Conservation (phyloP, 2,113 vertebrate species). For the Nanorana parkeri region DNA sequence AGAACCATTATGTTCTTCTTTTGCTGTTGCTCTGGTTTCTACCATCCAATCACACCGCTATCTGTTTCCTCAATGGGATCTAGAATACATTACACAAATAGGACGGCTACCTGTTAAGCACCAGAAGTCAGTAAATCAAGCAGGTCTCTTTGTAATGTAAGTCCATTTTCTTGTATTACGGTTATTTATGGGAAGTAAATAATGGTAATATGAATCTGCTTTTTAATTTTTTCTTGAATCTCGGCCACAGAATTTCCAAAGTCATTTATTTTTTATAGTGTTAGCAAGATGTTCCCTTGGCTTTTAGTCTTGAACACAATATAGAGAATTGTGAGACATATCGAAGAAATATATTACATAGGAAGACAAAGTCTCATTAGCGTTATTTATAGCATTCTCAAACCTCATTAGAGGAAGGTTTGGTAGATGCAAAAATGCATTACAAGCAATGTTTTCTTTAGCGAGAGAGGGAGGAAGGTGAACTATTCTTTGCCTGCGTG, state of each 20-base stretch:
- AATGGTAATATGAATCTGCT: constrained; percentile 75
- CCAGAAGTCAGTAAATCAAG: constrained; percentile 61
- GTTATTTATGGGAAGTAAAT: constrained; percentile 81
- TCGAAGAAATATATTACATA: constrained; percentile 82
- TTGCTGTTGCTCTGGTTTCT: constrained; percentile 3
- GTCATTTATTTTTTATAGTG: constrained; percentile 84
- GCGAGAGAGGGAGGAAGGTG: constrained; percentile 70
- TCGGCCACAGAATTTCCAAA: constrained; percentile 79
- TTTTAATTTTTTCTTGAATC: constrained; percentile 71
- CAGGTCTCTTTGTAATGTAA: constrained; percentile 78
- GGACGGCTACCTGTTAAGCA: constrained; percentile 59
- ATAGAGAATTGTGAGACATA: constrained; percentile 79
- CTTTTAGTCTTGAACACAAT: constrained; percentile 77
- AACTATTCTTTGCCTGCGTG: constrained; percentile 81
- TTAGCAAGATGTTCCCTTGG: constrained; percentile 70
- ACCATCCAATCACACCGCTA: constrained; percentile 33
- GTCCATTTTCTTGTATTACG: constrained; percentile 69
- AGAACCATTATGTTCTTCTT: constrained; percentile 33
- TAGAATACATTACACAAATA: neutral
- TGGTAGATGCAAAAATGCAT: constrained; percentile 79
- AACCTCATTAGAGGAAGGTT: constrained; percentile 84
- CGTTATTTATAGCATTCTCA: constrained; percentile 82
- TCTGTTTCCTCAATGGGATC: constrained; percentile 40
- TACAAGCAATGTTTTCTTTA: constrained; percentile 71
- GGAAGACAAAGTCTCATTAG: constrained; percentile 83